Conservation (phyloP, 2,888 invertebrate species). For the Stegana nigrithorax region DNA sequence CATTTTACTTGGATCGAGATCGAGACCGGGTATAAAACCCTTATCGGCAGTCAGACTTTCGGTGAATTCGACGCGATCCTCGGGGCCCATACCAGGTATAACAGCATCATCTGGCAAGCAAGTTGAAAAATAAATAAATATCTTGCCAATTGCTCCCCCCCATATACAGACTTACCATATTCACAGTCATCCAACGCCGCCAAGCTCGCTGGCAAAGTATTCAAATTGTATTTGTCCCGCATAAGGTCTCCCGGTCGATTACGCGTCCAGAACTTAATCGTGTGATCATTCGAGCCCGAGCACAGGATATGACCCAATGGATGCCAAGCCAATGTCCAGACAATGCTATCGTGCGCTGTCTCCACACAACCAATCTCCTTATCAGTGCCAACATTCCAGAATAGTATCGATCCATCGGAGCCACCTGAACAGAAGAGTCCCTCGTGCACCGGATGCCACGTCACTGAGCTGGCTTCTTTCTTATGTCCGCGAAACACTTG, state of each 20-base stretch:
- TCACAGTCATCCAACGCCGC: constrained; percentile 79
- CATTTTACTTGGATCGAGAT: constrained; percentile 76
- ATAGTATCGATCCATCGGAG: constrained; percentile 97
- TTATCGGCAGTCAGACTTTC: constrained; percentile 73
- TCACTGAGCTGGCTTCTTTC: constrained; percentile 96
- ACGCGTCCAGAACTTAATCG: constrained; percentile 98
- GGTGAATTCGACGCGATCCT: constrained; percentile 87
- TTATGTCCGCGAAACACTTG: constrained; percentile 99
- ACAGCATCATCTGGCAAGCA: constrained; percentile 75
- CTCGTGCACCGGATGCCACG: constrained; percentile 99
- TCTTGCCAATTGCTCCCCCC: too few species aligned
- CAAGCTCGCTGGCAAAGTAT: constrained; percentile 86
- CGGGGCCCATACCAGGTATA: constrained; percentile 98
- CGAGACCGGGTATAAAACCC: constrained; percentile 84
- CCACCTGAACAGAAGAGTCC: constrained; percentile 97
- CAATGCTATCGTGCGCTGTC: constrained; percentile 98
- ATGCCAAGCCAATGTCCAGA: constrained; percentile 99
- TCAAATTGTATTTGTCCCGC: constrained; percentile 97
- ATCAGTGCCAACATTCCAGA: constrained; percentile 98
- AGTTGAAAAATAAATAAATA: neutral
- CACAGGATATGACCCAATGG: constrained; percentile 98
- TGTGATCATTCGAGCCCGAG: constrained; percentile 99
- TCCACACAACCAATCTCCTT: constrained; percentile 98
- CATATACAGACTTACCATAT: constrained; percentile 69
- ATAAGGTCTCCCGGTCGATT: constrained; percentile 98